Base-by-base conservation (phyloP, 2,888 invertebrate genomes). In the Dicyrtoma fusca region DNA sequence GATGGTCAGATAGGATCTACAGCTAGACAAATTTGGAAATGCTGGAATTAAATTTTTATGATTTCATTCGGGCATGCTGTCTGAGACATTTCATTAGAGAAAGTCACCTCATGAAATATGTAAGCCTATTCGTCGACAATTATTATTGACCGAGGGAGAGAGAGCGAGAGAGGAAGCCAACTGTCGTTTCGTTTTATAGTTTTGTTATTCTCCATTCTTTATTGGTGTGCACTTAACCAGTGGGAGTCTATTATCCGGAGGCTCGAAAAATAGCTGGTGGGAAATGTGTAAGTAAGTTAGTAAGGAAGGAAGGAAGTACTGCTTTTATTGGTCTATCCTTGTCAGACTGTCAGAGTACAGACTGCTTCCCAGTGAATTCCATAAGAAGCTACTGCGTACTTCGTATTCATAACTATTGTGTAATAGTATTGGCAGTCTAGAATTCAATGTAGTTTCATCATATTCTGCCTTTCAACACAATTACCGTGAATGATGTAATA, bases 51-150 rank as follows among this genome's bases (percentile, higher is more conserved):
- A 64, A 64, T 64, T 64, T 64, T 64, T 64, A 64, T 49, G 49
- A 64, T 64, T 64, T 64, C 42, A 61, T n/a, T 64, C 64, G 51
- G 64, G 66, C 55, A 21, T 8, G 34, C 68, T 68, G 68, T 68
- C 68, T 57, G 42, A 57, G 21, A 45, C 68, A 68, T 57, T 68
- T 57, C 68, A 68, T 68, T 68, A 68, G 45, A 57, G 68, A 68
- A 68, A 68, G 68, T 45, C 68, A 68, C 68, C 53, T 68, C 25
- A 57, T 68, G 57, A 68, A 68, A 68, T 57, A 68, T 68, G 68
- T 59, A 68, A 25, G 45, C 34, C 42, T 6, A 19, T 26, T 34
- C 51, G 65, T 65, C 53, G 53, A 65, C 65, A 65, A 51, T 65
- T 65, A 65, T 51, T 65, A 65, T 65, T 63, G 63, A 63, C 47